phyloP scores from a whole-genome alignment of 2,113 vertebrate genomes.

The Myrmecobius fasciatus region DNA sequence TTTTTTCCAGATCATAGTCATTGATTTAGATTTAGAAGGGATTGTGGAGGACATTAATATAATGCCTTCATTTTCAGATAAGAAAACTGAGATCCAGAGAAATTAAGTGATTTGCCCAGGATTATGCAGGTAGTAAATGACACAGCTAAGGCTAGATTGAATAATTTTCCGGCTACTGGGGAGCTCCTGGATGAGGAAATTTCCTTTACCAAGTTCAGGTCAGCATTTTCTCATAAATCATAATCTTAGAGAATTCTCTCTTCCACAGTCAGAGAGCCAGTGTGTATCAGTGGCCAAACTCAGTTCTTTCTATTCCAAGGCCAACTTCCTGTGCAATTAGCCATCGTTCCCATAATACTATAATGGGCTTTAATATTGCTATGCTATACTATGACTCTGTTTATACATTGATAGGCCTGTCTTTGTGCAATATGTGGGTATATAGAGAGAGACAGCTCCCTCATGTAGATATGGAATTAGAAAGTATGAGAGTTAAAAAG shows the following conservation, averaged over 20 bases:
- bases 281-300: background rate
- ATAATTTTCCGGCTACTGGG: background rate
- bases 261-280: background rate
- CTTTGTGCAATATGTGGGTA: background rate
- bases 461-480: background rate
- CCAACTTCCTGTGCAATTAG: background rate
- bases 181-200: background rate
- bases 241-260: background rate
- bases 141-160: background rate
- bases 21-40: background rate
- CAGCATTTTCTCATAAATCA: background rate
- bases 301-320: background rate
- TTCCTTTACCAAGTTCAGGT: background rate
- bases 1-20: background rate
- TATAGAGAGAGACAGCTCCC: background rate
- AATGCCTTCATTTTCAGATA: background rate
- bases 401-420: background rate
- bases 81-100: background rate
- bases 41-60: background rate
- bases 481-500: constrained; percentile 13
- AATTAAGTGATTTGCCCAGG: background rate
- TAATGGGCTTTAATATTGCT: background rate
- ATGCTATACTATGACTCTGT: background rate
- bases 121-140: background rate
- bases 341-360: background rate